Conservation (phyloP, 2,797 vertebrate genomes). For the Craterocephalus amniculus region DNA sequence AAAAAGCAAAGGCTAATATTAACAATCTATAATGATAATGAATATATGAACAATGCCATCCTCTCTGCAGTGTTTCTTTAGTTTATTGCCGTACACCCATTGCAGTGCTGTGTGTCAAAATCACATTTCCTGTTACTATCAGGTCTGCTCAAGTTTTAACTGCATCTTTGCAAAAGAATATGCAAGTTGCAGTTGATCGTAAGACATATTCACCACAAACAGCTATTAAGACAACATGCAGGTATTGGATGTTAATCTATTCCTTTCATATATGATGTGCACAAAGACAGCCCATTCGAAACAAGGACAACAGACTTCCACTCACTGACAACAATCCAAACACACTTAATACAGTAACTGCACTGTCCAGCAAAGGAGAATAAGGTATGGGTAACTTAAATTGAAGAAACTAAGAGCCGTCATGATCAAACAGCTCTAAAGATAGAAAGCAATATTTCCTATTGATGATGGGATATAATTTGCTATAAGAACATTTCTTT, state of each 20-base stretch:
- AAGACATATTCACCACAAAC: background rate
- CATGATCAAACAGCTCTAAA: background rate
- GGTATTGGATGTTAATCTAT: slow-evolving; percentile 12
- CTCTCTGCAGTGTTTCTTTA: slow-evolving; percentile 13
- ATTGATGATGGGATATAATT: slow-evolving; percentile 6
- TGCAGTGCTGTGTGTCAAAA: slow-evolving; percentile 54
- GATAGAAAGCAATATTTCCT: background rate
- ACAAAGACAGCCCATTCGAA: slow-evolving; percentile 2
- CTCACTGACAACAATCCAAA: slow-evolving; percentile 25
- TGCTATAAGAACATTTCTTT: background rate
- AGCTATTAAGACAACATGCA: background rate
- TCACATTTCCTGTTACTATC: slow-evolving; percentile 60
- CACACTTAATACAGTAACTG: background rate
- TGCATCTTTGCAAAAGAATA: slow-evolving; percentile 1
- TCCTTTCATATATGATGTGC: background rate
- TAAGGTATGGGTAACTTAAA: background rate
- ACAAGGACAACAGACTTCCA: slow-evolving; percentile 1
- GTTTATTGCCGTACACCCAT: slow-evolving; percentile 28
- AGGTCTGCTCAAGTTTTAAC: slow-evolving; percentile 42
- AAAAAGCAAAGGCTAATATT: background rate
- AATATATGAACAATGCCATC: slow-evolving; percentile 7
- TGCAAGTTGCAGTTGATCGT: slow-evolving; percentile 6
- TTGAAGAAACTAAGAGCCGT: background rate
- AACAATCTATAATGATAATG: slow-evolving; percentile 29
- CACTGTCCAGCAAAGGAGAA: background rate